These are phyloP conservation scores for Mesoclemmys tuberculata DNA, from an alignment of 2,113 vertebrate genomes.

Conservation along the genomic window DNA sequence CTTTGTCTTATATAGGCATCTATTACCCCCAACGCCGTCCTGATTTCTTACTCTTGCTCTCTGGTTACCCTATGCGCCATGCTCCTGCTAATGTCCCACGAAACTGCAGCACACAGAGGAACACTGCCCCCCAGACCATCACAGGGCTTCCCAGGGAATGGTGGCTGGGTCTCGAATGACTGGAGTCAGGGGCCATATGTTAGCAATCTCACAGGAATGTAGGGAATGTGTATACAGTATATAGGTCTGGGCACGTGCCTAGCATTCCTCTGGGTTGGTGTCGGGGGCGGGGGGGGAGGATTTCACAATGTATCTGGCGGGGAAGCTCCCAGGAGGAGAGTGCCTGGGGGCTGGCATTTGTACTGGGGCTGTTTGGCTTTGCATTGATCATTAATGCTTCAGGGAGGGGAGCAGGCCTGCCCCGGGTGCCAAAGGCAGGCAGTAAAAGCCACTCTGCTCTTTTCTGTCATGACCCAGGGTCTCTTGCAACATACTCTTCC, in stretches of 20 bases:
- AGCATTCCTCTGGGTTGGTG: slow-evolving; percentile 42
- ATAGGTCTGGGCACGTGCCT: slow-evolving; percentile 39
- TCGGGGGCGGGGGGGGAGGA: neutral
- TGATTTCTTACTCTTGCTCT: too few species aligned
- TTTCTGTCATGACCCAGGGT: neutral
- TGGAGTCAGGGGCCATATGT: slow-evolving; percentile 44
- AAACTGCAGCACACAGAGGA: neutral
- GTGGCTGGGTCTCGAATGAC: neutral
- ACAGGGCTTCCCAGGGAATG: neutral
- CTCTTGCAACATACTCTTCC: neutral
- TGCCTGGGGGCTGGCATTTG: slow-evolving; percentile 29
- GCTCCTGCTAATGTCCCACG: neutral
- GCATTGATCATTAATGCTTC: slow-evolving; percentile 6
- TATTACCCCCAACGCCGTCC: too few species aligned
- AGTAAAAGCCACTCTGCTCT: neutral
- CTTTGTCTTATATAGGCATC: too few species aligned
- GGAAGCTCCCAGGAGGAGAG: slow-evolving; percentile 1
- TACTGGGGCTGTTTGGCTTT: slow-evolving; percentile 16
- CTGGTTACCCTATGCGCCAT: neutral
- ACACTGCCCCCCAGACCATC: neutral
- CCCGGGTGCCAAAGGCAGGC: slow-evolving; percentile 37
- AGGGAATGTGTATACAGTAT: slow-evolving; percentile 40
- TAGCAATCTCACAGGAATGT: slow-evolving; percentile 67
- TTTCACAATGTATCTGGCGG: neutral
- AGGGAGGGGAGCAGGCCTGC: slow-evolving; percentile 20